Percentiles rank a stretch among this genome's conserved stretches.
Evolutionary conservation across 2,113 vertebrate genomes (phyloP).

Genomic region (Phrynosoma platyrhinos): DNA sequence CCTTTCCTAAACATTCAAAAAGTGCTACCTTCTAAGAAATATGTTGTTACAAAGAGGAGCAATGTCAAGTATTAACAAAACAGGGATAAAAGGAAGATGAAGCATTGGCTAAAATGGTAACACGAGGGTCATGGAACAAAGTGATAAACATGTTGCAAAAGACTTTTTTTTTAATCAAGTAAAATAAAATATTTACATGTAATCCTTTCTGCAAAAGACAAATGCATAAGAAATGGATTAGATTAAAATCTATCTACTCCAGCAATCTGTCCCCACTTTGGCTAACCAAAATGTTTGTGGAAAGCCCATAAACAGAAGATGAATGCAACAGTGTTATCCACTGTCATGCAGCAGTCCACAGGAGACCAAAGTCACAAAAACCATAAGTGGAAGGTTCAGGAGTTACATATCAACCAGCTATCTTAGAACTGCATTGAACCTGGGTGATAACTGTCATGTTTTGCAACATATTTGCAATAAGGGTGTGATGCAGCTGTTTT

Average conservation of each 20-base stretch:
- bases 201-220: neutral
- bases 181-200: too few relatives aligned
- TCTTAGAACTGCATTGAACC: conserved; percentile 31
- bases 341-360: neutral
- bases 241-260: neutral
- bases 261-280: neutral
- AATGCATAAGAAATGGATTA: neutral
- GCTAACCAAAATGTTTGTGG: neutral
- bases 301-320: neutral
- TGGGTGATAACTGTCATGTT: neutral
- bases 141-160: neutral
- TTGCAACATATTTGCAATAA: conserved; percentile 42
- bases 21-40: neutral
- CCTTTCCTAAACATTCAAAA: neutral
- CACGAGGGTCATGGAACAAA: neutral
- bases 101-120: neutral
- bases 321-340: neutral
- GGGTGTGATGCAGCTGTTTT: conserved; percentile 34
- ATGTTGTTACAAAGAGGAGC: neutral
- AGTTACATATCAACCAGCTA: conserved; percentile 14
- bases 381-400: neutral
- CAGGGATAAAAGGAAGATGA: neutral
- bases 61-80: neutral
- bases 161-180: neutral
- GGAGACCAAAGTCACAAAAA: neutral